Base-by-base conservation (phyloP, 2,797 vertebrate genomes). In the Lindbergichthys nudifrons region DNA sequence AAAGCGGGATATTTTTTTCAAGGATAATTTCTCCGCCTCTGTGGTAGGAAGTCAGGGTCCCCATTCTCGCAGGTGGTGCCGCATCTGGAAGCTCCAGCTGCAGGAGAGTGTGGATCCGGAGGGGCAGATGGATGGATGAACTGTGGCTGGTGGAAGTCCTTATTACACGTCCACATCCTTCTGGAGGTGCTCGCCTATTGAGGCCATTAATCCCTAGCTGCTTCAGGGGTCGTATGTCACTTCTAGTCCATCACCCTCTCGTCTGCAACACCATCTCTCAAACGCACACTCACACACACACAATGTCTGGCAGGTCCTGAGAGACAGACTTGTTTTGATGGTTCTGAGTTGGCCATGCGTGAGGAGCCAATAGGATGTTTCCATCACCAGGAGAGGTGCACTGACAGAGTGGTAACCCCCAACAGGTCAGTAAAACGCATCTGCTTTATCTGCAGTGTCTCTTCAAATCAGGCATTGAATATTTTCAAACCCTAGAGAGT, bases 81-180 rank as follows among this genome's bases (percentile, higher is more conserved):
- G 92, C 91, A 94, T 93, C 90, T 94, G 89, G 90, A 87, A 65
- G 63, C 65, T 79, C 42, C 86, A 91, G 88, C 90, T 92, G 86
- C 71, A 77, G 58, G n/a, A 79, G 32, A 68, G 41, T 7, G 14
- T 67, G 71, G 75, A 75, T 70, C 70, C 26, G 67, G 83, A 84
- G 65, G 65, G 73, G 60, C 72, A 88, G 81, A 91, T 80, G 86
- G 90, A 93, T 85, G 69, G 82, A 84, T 79, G 65, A 75, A 82
- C 80, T 82, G 69, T 78, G 73, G 84, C 78, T 52, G 71, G 82
- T 86, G 85, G 88, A 93, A 88, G 85, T 92, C 86, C 84, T 88
- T 82, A 90, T 90, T 92, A 88, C 69, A 61, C 57, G 26, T 84
- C 66, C 78, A 85, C 83, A 85, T 89, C 80, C 79, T 83, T 86